Percentiles rank a stretch among this genome's conserved stretches.
phyloP scores from a whole-genome alignment of 2,797 vertebrate species.

The Selene dorsalis region DNA sequence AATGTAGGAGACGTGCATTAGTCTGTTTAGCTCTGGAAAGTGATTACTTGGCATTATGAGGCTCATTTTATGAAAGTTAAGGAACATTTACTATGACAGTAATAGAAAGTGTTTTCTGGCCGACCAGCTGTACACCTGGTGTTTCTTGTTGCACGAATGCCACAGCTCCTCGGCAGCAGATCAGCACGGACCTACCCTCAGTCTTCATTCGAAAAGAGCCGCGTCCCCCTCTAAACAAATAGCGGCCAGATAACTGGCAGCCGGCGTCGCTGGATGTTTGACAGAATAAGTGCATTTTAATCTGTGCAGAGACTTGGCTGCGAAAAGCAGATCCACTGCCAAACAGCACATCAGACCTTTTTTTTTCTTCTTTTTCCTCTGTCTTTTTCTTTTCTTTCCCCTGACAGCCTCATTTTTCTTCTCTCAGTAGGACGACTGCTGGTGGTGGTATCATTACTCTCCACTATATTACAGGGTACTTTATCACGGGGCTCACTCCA shows the following conservation, averaged over 20 bases:
- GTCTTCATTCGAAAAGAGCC: slow-evolving; percentile 15
- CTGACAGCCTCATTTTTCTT: slow-evolving; percentile 73
- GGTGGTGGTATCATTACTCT: slow-evolving; percentile 68
- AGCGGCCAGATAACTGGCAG: slow-evolving; percentile 53
- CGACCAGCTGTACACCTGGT: slow-evolving; percentile 35
- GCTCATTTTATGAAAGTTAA: slow-evolving; percentile 30
- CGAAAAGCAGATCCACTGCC: slow-evolving; percentile 58
- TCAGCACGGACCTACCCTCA: slow-evolving; percentile 31
- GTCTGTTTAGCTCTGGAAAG: slow-evolving; percentile 23
- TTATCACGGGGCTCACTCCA: slow-evolving; percentile 59
- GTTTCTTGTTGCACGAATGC: slow-evolving; percentile 27
- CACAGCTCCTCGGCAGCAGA: slow-evolving; percentile 3
- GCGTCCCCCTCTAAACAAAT: slow-evolving; percentile 59
- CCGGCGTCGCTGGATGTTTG: slow-evolving; percentile 44
- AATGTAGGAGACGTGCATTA: slow-evolving; percentile 33
- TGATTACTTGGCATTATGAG: slow-evolving; percentile 40
- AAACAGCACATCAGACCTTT: slow-evolving; percentile 69
- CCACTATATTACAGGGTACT: slow-evolving; percentile 65
- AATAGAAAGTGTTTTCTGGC: slow-evolving; percentile 23
- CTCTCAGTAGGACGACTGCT: slow-evolving; percentile 60
- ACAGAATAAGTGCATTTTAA: slow-evolving; percentile 71
- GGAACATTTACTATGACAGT: slow-evolving; percentile 17
- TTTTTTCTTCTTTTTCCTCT: slow-evolving; percentile 44
- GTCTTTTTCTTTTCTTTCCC: slow-evolving; percentile 62
- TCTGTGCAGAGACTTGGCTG: slow-evolving; percentile 67